Evolutionary conservation across 2,888 invertebrate species (phyloP).

Genomic region (Vanessa cardui): DNA sequence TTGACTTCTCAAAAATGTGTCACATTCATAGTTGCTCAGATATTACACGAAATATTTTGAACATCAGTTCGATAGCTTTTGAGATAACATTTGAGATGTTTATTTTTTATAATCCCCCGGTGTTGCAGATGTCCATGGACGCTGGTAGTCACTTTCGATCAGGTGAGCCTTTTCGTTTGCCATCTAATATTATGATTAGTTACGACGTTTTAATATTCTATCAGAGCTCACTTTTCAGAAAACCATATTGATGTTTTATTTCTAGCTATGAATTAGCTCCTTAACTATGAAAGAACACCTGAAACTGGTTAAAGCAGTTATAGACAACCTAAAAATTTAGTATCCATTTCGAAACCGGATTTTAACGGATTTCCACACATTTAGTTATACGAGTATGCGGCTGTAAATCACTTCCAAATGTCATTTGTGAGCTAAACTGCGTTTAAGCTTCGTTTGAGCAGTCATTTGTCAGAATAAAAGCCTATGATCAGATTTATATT

Average conservation of each 20-base stretch:
- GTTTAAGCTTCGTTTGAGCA: slow-evolving; percentile 7
- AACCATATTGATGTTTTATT: background rate
- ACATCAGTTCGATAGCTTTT: too few species aligned
- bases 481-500: background rate
- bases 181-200: too few species aligned
- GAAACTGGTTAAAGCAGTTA: slow-evolving; percentile 1
- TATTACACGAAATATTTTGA: too few species aligned
- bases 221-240: background rate
- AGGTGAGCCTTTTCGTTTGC: too few species aligned
- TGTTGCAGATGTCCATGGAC: too few species aligned
- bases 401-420: slow-evolving; percentile 12
- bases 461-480: slow-evolving; percentile 1
- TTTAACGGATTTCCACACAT: slow-evolving; percentile 7
- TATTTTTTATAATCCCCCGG: too few species aligned
- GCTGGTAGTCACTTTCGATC: too few species aligned
- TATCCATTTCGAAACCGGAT: slow-evolving; percentile 6
- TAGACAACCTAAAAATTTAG: slow-evolving; percentile 13
- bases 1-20: too few species aligned
- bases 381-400: slow-evolving; percentile 8
- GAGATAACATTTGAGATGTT: too few species aligned
- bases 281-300: slow-evolving; percentile 1
- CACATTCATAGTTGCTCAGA: too few species aligned
- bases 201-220: background rate
- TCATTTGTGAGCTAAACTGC: slow-evolving; percentile 15
- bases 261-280: background rate